These are phyloP conservation scores for Conomelus anceps DNA, from an alignment of 2,888 invertebrate genomes.

Conservation along the genomic window DNA sequence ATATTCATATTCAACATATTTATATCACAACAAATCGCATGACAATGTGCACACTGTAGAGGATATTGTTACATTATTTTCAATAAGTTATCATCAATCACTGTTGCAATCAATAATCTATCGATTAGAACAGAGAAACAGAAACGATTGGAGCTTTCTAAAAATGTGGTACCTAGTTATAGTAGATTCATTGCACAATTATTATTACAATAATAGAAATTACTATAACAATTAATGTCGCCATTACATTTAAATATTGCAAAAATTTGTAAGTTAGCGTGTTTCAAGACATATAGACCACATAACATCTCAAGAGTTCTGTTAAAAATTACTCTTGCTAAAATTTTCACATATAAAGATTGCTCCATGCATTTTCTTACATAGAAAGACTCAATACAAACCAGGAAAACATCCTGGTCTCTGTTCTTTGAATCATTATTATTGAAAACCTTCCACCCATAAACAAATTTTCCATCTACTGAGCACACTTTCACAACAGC, in stretches of 20 bases:
- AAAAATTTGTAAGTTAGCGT: neutral
- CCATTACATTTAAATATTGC: neutral
- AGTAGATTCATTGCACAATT: neutral
- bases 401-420: neutral
- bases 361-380: neutral
- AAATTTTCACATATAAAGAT: neutral
- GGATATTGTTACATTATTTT: neutral
- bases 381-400: neutral
- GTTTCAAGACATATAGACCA: neutral
- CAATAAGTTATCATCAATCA: neutral
- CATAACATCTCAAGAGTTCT: neutral
- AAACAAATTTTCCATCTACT: neutral
- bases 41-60: slow-evolving; percentile 27
- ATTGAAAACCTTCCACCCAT: neutral
- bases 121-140: neutral
- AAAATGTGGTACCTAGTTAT: neutral
- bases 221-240: neutral
- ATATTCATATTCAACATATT: slow-evolving; percentile 29
- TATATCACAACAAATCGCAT: slow-evolving; percentile 34
- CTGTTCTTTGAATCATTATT: neutral
- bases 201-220: neutral
- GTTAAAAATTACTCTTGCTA: neutral
- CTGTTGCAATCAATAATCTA: neutral
- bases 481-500: neutral
- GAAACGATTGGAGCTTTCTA: neutral